A percentile compares a stretch with the other conserved stretches of the same genome.
Conservation (phyloP, 2,888 invertebrate genomes). For the Dicyrtoma fusca region DNA sequence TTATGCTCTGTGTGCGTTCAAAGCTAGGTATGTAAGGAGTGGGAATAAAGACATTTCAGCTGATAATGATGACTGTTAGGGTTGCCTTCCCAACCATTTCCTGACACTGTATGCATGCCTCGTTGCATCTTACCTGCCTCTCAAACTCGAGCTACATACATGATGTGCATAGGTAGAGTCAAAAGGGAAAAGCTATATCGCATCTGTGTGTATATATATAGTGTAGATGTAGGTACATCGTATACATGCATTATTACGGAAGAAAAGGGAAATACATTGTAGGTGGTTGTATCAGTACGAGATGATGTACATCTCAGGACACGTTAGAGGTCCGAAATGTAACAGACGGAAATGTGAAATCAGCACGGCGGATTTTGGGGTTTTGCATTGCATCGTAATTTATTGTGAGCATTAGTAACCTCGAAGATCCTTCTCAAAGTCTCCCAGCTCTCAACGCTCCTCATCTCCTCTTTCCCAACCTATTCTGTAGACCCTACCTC, state of each 20-base stretch:
- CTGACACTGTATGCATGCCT: too few species aligned
- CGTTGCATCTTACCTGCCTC: too few species aligned
- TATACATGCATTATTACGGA: too few species aligned
- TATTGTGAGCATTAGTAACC: constrained; percentile 53
- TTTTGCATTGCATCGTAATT: constrained; percentile 56
- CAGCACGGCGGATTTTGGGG: constrained; percentile 50
- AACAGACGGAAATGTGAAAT: constrained; percentile 55
- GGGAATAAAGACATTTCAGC: too few species aligned
- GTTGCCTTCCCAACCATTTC: too few species aligned
- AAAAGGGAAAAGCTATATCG: neutral
- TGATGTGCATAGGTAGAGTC: neutral
- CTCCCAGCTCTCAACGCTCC: constrained; percentile 12
- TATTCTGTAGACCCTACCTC: constrained; percentile 1
- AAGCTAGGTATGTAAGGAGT: too few species aligned
- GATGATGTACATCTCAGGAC: too few species aligned
- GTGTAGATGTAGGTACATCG: neutral
- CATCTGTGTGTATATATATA: neutral
- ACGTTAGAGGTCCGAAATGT: constrained; percentile 36
- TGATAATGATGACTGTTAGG: too few species aligned
- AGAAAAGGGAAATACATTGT: too few species aligned
- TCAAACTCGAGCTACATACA: too few species aligned
- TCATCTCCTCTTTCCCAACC: constrained; percentile 8
- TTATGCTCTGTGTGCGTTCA: too few species aligned
- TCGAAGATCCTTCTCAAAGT: constrained; percentile 9
- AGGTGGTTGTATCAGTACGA: too few species aligned